Percentiles rank a stretch among this genome's conserved stretches.
Evolutionary conservation across 2,888 invertebrate genomes (phyloP).

Genomic region (Erebia ligea): DNA sequence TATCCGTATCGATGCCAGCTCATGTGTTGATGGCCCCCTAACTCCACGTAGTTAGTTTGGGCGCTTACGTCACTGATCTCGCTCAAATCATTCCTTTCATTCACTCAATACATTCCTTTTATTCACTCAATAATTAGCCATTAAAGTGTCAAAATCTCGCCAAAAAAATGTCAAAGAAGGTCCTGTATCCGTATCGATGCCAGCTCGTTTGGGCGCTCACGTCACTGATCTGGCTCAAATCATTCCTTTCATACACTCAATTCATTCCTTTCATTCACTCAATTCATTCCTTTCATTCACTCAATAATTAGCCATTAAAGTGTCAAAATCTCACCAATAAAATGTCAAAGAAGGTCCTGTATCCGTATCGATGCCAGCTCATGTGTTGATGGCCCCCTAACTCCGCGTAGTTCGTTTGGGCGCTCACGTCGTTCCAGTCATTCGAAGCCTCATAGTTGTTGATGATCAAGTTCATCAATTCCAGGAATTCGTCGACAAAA

Average conservation of each 20-base stretch:
- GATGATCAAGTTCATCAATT: slow-evolving; percentile 45
- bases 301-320: background rate
- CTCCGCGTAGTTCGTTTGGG: slow-evolving; percentile 42
- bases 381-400: slow-evolving; percentile 48
- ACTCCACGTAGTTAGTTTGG: slow-evolving; percentile 39
- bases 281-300: background rate
- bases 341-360: slow-evolving; percentile 53
- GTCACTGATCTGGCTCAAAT: slow-evolving; percentile 36
- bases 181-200: too few species aligned
- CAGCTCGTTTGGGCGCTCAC: slow-evolving; percentile 41
- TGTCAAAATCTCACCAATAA: slow-evolving; percentile 41
- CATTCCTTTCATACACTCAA: background rate
- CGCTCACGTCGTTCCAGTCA: slow-evolving; percentile 52
- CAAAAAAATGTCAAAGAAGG: background rate
- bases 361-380: slow-evolving; percentile 54
- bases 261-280: background rate
- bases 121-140: background rate
- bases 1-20: too few species aligned
- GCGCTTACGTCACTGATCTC: slow-evolving; percentile 45
- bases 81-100: slow-evolving; percentile 41
- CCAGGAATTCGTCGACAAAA: slow-evolving; percentile 46
- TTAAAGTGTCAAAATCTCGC: background rate
- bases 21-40: slow-evolving; percentile 46
- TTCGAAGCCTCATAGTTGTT: slow-evolving; percentile 48
- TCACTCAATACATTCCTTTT: background rate